Evolutionary conservation across 2,888 invertebrate genomes (phyloP), one percentile per base, ranked within the genome.

Genomic region (Eilema griseolum): DNA sequence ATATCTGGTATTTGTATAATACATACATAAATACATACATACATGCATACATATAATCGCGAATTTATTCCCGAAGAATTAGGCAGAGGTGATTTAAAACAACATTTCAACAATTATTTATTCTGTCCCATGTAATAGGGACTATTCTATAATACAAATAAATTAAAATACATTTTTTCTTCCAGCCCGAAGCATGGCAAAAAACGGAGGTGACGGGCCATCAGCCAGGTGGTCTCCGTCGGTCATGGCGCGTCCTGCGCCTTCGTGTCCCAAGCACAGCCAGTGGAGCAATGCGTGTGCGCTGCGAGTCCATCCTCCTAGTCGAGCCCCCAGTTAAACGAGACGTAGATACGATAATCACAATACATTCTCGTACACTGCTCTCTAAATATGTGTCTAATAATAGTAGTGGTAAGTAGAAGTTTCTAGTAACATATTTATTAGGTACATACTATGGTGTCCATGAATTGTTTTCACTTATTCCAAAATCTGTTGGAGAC

Each of bases 371-470:
- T 5, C 90, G 86, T 57, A 94, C 95, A 33, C 91, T 93, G 74
- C 81, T 93, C n/a, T 94, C 94, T 7, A 95, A 95, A 89, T 95
- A 91, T 75, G 93, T 95, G 65, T 90, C 95, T 72, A 92, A 89
- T 88, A 91, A 61, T n/a, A 61, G 87, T 85, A 89, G 83, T 86
- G 93, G 93, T 93, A 77, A 84, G 86, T 80, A 20, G 20, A 52
- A 52, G 3, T 52, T 2, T 41, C 14, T 0, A 41, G 20, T 46
- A 8, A 14, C 1, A 23, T 37, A 10, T 62, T 37, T 12, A n/a
- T 14, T 24, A 1, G 3, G 11, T 33, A 33, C 5, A 37, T 41
- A 46, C 46, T 46, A 46, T 46, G 20, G 7, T 7, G 7, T 4
- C 46, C 7, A 46, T 4, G 20, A 46, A 46, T 5, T 20, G 1